phyloP scores from a whole-genome alignment of 1,140 invertebrate species.

The Drosophila navojoa region DNA sequence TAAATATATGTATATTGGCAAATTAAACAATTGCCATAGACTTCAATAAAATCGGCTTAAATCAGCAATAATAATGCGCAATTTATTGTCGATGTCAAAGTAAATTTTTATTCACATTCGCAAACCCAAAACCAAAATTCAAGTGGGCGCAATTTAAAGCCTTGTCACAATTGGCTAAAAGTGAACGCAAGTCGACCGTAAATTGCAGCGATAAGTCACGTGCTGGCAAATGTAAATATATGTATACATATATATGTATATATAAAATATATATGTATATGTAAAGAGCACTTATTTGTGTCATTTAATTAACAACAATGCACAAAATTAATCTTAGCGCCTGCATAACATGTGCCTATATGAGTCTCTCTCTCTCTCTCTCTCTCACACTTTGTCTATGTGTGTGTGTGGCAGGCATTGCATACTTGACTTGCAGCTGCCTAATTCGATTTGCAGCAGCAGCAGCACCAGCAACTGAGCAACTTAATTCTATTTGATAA shows the following conservation, averaged over 20 bases:
- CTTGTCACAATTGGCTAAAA: neutral
- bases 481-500: conserved; percentile 63
- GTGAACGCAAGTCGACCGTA: conserved; percentile 17
- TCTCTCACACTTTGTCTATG: conserved; percentile 8
- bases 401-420: conserved; percentile 18
- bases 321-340: conserved; percentile 18
- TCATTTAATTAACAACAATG: conserved; percentile 50
- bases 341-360: conserved; percentile 4
- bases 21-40: conserved; percentile 41
- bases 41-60: conserved; percentile 41
- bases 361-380: conserved; percentile 9
- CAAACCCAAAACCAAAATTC: neutral
- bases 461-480: conserved; percentile 28
- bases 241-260: conserved; percentile 7
- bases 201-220: conserved; percentile 19
- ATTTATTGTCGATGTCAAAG: conserved; percentile 23
- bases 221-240: neutral
- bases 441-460: conserved; percentile 60
- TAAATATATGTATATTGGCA: conserved; percentile 3
- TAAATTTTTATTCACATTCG: conserved; percentile 18
- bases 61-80: conserved; percentile 44
- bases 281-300: neutral
- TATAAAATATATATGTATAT: neutral
- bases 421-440: conserved; percentile 47
- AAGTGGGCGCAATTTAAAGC: conserved; percentile 5